phyloP scores from a whole-genome alignment of 2,888 invertebrate species.

The Azorinus chamasolen region DNA sequence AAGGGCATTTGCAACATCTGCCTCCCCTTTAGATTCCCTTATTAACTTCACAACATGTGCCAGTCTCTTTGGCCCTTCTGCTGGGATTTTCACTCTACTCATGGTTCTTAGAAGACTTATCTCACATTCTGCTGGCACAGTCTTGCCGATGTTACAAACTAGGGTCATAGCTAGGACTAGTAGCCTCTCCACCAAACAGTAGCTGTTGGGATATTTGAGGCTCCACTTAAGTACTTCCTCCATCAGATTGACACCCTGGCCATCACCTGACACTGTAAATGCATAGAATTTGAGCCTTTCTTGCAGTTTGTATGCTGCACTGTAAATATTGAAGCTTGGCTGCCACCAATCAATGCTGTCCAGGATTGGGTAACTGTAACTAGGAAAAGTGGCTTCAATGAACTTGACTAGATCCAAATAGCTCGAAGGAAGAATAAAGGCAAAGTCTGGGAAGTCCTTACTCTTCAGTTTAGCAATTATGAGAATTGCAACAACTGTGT shows the following conservation, averaged over 20 bases:
- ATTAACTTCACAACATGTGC: slow-evolving; percentile 30
- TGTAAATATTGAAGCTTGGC: not conserved
- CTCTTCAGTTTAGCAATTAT: slow-evolving; percentile 60
- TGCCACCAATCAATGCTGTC: slow-evolving; percentile 48
- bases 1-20: slow-evolving; percentile 51
- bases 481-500: slow-evolving; percentile 60
- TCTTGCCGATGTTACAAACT: slow-evolving; percentile 68
- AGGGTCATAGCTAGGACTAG: slow-evolving; percentile 65
- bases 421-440: slow-evolving; percentile 62
- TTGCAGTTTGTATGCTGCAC: slow-evolving; percentile 18
- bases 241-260: slow-evolving; percentile 43
- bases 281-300: slow-evolving; percentile 53
- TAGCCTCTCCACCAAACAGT: slow-evolving; percentile 66
- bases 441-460: slow-evolving; percentile 32
- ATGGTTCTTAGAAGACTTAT: slow-evolving; percentile 49
- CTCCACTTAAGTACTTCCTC: slow-evolving; percentile 21
- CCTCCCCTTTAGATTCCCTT: slow-evolving; percentile 43
- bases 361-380: slow-evolving; percentile 24
- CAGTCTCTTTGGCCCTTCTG: slow-evolving; percentile 57
- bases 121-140: slow-evolving; percentile 53
- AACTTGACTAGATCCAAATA: slow-evolving; percentile 61
- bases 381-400: slow-evolving; percentile 63
- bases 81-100: slow-evolving; percentile 36
- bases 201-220: slow-evolving; percentile 19
- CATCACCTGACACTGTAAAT: slow-evolving; percentile 46